A percentile compares a stretch with the other conserved stretches of the same genome.
phyloP scores from a whole-genome alignment of 2,113 vertebrate species.

The Phylloscopus whistleri region DNA sequence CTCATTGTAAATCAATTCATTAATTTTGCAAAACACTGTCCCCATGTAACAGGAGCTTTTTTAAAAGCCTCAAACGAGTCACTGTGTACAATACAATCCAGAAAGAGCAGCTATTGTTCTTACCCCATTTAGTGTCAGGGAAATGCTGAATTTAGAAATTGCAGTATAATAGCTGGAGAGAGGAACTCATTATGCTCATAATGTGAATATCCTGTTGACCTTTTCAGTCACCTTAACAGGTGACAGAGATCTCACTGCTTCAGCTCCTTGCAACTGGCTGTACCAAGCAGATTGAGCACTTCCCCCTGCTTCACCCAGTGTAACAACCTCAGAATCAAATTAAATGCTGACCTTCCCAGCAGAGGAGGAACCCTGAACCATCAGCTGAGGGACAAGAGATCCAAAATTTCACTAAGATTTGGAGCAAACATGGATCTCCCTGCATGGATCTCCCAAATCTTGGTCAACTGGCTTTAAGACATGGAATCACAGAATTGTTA shows the following conservation, averaged over 20 bases:
- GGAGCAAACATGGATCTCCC: neutral
- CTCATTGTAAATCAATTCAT: neutral
- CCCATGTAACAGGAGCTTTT: neutral
- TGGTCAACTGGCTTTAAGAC: neutral
- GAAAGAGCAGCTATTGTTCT: neutral
- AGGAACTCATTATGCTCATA: neutral
- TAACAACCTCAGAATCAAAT: neutral
- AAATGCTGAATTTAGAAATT: neutral
- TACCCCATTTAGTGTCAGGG: neutral
- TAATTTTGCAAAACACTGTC: neutral
- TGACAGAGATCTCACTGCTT: neutral
- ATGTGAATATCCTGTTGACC: neutral
- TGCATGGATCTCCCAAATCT: neutral
- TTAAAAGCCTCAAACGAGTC: neutral
- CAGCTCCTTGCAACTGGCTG: neutral
- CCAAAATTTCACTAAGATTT: neutral
- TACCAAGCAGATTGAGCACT: rapidly evolving
- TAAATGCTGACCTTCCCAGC: neutral
- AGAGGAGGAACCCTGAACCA: neutral
- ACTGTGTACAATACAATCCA: neutral
- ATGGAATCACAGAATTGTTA: neutral
- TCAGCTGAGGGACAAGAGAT: neutral
- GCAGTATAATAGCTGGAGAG: neutral
- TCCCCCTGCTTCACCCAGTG: neutral
- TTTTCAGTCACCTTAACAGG: neutral